Base-by-base conservation (phyloP, 2,113 vertebrate species). In the Piprites chloris region DNA sequence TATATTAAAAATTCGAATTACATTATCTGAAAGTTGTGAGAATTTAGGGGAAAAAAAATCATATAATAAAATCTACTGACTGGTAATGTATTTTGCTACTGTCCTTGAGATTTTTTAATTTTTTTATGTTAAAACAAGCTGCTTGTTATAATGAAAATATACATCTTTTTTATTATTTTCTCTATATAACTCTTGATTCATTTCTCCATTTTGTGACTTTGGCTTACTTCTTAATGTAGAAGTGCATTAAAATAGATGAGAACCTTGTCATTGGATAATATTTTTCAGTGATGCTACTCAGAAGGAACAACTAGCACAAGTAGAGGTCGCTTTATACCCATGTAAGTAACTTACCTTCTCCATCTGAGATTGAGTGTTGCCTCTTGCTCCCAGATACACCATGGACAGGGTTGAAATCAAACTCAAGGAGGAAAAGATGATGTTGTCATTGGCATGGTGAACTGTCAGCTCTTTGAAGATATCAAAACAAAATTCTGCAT, bases 361-460 rank as follows among this genome's bases (percentile, higher is more conserved):
- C 77, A 99, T 99, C 95, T 99, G 98, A 35, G 94, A 73, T 7
- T 97, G 97, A 32, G 98, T 99, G 71, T 98, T 97, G 15, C 98
- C 99, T 68, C 90, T 95, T n/a, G 98, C 96, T 14, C 99, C 99
- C 84, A 99, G 41, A 23, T 97, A 97, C 76, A 99, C 96, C 98
- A 99, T 97, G 20, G 98, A 96, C 94, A 99, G 91, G 11, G 98
- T 98, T 33, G 98, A 95, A 49, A 99, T 97, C 95, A 99, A 96
- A 93, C 98, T 98, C 86, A 99, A 85, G 5, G 99, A 98, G 33
- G 98, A 99, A 74, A 96, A 98, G 82, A 99, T 98, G 75, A 98
- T 37, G 6, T 99, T 99, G 23, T 92, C 96, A 0, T 68, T 87
- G 47, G 76, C 94, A 53, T 98, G 96, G 3, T 68, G 65, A 28